Evolutionary conservation across 2,888 invertebrate species (phyloP).

Genomic region (Electrophaes corylata): DNA sequence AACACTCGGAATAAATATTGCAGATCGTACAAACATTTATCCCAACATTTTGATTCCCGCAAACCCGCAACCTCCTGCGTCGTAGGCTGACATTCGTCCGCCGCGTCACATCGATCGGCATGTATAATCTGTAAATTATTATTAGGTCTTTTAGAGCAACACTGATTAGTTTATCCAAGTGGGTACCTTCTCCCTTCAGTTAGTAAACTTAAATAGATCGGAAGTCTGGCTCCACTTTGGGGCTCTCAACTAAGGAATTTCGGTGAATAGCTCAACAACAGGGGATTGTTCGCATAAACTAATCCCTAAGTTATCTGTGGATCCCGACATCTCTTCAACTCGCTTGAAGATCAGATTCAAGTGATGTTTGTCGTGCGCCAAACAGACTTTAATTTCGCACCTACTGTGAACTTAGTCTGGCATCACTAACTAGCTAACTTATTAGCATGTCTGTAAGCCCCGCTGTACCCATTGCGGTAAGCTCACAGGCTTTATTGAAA

Average conservation of each 20-base stretch:
- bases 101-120: too few relatives aligned
- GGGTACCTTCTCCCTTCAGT: slow-evolving; percentile 7
- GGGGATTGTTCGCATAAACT: slow-evolving; percentile 56
- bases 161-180: slow-evolving; percentile 14
- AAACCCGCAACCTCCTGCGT: too few relatives aligned
- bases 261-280: slow-evolving; percentile 51
- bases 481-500: slow-evolving; percentile 29
- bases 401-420: slow-evolving; percentile 51
- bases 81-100: too few relatives aligned
- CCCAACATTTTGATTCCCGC: too few relatives aligned
- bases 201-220: slow-evolving; percentile 28
- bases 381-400: slow-evolving; percentile 60
- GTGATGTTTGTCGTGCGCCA: slow-evolving; percentile 49
- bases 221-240: slow-evolving; percentile 28
- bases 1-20: too few relatives aligned
- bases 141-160: slow-evolving; percentile 30
- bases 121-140: slow-evolving; percentile 28
- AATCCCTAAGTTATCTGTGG: slow-evolving; percentile 60
- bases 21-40: too few relatives aligned
- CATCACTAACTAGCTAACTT: slow-evolving; percentile 53
- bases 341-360: slow-evolving; percentile 54
- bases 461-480: slow-evolving; percentile 37
- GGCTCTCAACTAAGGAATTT: slow-evolving; percentile 45
- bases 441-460: slow-evolving; percentile 55
- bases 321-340: slow-evolving; percentile 47